Base-by-base conservation (phyloP, 2,888 invertebrate species). In the Deroplatys truncata region DNA sequence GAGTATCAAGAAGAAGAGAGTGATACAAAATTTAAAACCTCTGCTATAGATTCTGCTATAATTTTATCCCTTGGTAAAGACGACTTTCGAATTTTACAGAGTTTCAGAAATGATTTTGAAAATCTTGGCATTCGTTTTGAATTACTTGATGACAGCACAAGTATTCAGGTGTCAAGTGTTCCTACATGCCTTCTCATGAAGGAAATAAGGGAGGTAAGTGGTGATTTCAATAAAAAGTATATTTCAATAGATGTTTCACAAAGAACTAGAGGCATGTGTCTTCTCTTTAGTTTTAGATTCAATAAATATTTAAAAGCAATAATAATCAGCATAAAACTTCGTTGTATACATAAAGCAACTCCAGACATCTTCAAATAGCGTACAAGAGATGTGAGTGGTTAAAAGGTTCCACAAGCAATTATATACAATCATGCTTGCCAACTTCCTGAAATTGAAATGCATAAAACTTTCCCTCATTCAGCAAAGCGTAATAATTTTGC, bases 141-240 rank as follows among this genome's bases (percentile, higher is more conserved):
- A 89, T 92, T 94, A 91, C 91, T 93, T n/a, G 93, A 93, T 89
- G 92, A 94, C 29, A 72, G 7, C 20, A 92, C 92, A 87, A 93
- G 93, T 90, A 92, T 96, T 49, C 92, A 93, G 20, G 92, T 97
- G 89, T 93, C 92, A 90, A 92, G 94, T 89, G 94, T 96, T 91
- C 97, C 97, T n/a, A 93, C 94, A 90, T 96, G 96, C 91, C 94
- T 97, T 90, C 92, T 94, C 82, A 94, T 95, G 82, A 95, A 95
- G 93, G 93, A 94, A 92, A 93, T 93, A 86, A 95, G 94, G 92
- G 94, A 94, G 93, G 95, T 95, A 93, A 93, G 91, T 91, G 25
- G 2, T 88, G 82, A 43, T 85, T 86, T 49, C 25, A 89, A 35
- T 88, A 84, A 86, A 85, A 86, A 20, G 28, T 56, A 16, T 28